Evolutionary conservation across 2,888 invertebrate genomes (phyloP).

Genomic region (Myopa tessellatipennis): DNA sequence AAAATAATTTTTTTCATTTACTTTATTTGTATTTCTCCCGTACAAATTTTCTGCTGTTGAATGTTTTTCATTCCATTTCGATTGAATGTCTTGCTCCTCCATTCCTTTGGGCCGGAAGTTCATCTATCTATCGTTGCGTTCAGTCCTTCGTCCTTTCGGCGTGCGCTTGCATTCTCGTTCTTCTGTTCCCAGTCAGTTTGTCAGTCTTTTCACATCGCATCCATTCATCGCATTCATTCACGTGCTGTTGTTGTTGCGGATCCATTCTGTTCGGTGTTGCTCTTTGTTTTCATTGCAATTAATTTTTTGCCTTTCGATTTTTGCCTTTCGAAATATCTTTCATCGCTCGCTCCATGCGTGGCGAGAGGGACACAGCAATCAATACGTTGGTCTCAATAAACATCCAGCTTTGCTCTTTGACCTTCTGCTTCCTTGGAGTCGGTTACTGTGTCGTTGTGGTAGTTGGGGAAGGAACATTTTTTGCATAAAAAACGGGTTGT

Average conservation of each 20-base stretch:
- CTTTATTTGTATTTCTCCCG: slow-evolving; percentile 45
- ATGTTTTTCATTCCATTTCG: slow-evolving; percentile 27
- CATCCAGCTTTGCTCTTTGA: not conserved
- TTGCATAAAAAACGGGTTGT: too few relatives aligned
- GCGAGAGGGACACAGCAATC: too few relatives aligned
- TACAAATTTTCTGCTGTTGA: slow-evolving; percentile 22
- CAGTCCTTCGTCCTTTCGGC: slow-evolving; percentile 22
- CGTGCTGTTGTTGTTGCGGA: not conserved
- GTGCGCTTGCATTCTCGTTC: slow-evolving; percentile 2
- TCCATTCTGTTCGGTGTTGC: slow-evolving; percentile 39
- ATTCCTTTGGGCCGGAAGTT: slow-evolving; percentile 54
- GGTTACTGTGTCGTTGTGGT: not conserved
- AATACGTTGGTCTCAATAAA: too few relatives aligned
- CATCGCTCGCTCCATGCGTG: not conserved
- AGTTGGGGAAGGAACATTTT: not conserved
- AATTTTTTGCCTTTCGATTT: slow-evolving; percentile 28
- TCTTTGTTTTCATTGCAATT: slow-evolving; percentile 43
- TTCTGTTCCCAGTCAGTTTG: slow-evolving; percentile 34
- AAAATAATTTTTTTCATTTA: slow-evolving; percentile 3
- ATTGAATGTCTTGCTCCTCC: slow-evolving; percentile 31
- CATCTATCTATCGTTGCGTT: slow-evolving; percentile 25
- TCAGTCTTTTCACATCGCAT: slow-evolving; percentile 40
- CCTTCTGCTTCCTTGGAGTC: not conserved
- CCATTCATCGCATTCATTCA: slow-evolving; percentile 23
- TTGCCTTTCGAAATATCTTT: not conserved